Evolutionary conservation across 2,888 invertebrate genomes (phyloP), one percentile per base, ranked within the genome.

Genomic region (Anarsia innoxiella): DNA sequence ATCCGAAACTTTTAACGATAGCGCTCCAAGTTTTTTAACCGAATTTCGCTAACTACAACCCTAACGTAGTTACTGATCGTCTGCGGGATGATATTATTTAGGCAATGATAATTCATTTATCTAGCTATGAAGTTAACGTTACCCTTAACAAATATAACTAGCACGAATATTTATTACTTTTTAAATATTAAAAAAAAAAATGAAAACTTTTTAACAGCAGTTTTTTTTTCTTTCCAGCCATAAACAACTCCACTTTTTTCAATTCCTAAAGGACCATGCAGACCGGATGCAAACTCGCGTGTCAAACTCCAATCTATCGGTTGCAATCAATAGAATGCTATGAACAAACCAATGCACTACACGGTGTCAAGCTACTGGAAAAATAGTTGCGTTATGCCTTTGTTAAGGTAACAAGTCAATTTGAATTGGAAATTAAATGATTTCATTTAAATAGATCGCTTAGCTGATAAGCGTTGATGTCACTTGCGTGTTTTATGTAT

Each of bases 1-100:
- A 73, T 71, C 66, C 66, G 57, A 61, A 84, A 82, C 79, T 83
- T 84, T 82, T 79, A 78, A 80, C 80, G 78, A 82, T 78, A 79
- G 68, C 70, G 56, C 48, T 57, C 60, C 60, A 77, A 83, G 77
- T 82, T 83, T 82, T 80, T 80, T 79, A 82, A 80, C 75, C 76
- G 73, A 79, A 80, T 84, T 19, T 57, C 69, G 70, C 59, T 72
- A 75, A 70, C 75, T 66, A 65, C 62, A 59, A 48, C 51, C 39
- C 53, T 74, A 74, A 74, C 63, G 59, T 51, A 55, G 66, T 74
- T 75, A 73, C 62, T 56, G 61, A 63, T 65, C 60, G 62, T 64
- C 60, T 56, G 51, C 23, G 49, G 38, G 49, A 50, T 53, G 50
- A 48, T 44, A 48, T n/a, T n/a, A n/a, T 52, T 58, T 53, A 15